phyloP scores from a whole-genome alignment of 2,113 vertebrate species.

The Meleagris gallopavo region DNA sequence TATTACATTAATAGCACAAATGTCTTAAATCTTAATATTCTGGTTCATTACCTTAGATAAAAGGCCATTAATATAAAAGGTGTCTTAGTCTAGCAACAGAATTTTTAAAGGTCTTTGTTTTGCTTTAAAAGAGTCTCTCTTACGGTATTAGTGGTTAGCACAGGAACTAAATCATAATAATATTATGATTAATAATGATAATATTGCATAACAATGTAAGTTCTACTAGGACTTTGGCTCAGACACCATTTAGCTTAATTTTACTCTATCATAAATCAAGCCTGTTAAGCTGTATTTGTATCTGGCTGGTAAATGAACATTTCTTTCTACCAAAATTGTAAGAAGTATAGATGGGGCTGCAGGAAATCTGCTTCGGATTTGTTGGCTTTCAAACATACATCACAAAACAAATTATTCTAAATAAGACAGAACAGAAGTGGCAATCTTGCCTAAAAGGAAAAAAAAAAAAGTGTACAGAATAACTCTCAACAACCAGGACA shows the following conservation, averaged over 20 bases:
- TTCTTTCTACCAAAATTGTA: not conserved
- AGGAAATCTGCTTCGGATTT: not conserved
- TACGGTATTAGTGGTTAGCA: not conserved
- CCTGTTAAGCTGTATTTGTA: not conserved
- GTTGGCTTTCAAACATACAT: not conserved
- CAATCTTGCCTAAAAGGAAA: not conserved
- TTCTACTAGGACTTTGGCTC: not conserved
- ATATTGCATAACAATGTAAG: not conserved
- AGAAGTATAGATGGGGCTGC: not conserved
- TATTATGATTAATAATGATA: conserved; percentile 15
- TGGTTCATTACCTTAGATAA: conserved; percentile 55
- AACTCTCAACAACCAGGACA: not conserved
- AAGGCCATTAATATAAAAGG: conserved; percentile 32
- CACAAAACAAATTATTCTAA: conserved; percentile 6
- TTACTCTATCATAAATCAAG: not conserved
- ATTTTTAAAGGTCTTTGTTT: conserved; percentile 36
- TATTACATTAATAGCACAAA: conserved; percentile 29
- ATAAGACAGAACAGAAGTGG: not conserved
- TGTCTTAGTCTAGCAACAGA: conserved; percentile 27
- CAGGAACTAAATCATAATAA: not conserved
- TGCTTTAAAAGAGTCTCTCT: conserved; percentile 1
- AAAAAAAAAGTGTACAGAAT: not conserved
- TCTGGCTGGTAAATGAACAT: not conserved
- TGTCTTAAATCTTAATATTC: conserved; percentile 54
- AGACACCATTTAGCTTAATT: conserved; percentile 8